Evolutionary conservation across 2,113 vertebrate species (phyloP).

Genomic region (Lepus europaeus): DNA sequence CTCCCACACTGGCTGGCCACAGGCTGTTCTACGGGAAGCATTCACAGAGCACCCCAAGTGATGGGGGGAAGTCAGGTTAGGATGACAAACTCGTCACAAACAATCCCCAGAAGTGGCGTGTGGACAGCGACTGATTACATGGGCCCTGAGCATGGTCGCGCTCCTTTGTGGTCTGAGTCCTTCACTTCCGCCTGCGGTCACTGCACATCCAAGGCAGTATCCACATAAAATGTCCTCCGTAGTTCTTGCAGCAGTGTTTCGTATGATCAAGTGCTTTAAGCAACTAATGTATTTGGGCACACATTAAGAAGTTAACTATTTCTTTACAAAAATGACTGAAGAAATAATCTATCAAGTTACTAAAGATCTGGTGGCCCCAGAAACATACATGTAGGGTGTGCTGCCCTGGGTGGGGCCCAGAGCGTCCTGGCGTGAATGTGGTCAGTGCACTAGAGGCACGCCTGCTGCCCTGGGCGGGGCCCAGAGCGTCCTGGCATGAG

Average conservation of each 20-base stretch:
- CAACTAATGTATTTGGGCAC: not conserved
- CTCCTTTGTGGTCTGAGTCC: slow-evolving; percentile 29
- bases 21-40: not conserved
- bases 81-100: not conserved
- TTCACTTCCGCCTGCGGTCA: slow-evolving; percentile 3
- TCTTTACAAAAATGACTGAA: slow-evolving; percentile 51
- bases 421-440: too few species aligned
- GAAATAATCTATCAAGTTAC: slow-evolving; percentile 38
- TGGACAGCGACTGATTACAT: not conserved
- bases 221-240: not conserved
- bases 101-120: not conserved
- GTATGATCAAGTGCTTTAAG: not conserved
- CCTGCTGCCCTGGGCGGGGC: too few species aligned
- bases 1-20: not conserved
- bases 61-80: slow-evolving; percentile 4
- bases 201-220: not conserved
- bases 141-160: not conserved
- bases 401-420: too few species aligned
- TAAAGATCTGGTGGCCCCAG: not conserved
- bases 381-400: too few species aligned
- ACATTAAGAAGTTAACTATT: slow-evolving; percentile 17
- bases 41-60: not conserved
- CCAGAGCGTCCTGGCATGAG: too few species aligned
- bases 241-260: not conserved
- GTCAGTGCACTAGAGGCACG: too few species aligned